Evolutionary conservation across 1,140 invertebrate species (phyloP).

Genomic region (Brachionus manjavacas): DNA sequence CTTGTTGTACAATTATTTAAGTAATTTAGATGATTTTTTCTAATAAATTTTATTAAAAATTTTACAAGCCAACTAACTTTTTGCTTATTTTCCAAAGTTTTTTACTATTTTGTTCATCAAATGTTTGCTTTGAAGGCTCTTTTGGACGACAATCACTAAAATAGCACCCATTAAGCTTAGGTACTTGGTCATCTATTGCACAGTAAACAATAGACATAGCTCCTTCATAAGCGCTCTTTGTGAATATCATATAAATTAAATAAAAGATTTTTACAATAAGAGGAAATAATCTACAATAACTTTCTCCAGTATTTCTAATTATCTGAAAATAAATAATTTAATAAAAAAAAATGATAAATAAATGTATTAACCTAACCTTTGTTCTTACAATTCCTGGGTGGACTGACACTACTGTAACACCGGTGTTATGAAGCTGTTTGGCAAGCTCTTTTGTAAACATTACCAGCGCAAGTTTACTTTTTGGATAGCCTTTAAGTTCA

Average conservation of each 20-base stretch:
- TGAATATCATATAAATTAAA: neutral
- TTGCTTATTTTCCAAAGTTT: conserved; percentile 70
- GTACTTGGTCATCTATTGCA: conserved; percentile 67
- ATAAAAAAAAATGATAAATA: conserved; percentile 48
- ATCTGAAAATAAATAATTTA: conserved; percentile 45
- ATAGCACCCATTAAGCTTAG: conserved; percentile 62
- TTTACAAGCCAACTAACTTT: conserved; percentile 30
- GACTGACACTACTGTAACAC: neutral
- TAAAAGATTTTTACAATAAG: neutral
- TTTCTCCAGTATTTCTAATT: conserved; percentile 48
- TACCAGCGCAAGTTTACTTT: conserved; percentile 71
- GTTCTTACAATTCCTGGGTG: neutral
- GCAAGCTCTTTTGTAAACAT: conserved; percentile 67
- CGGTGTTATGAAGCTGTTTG: neutral
- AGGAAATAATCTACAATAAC: neutral
- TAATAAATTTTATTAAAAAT: neutral
- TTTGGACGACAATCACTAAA: conserved; percentile 68
- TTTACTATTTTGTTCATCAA: conserved; percentile 52
- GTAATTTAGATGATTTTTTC: neutral
- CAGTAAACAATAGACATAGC: conserved; percentile 75
- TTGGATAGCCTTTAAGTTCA: conserved; percentile 59
- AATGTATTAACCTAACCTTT: conserved; percentile 44
- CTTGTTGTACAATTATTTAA: neutral
- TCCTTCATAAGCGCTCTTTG: conserved; percentile 60
- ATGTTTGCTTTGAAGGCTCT: conserved; percentile 61